Conservation (phyloP, 2,113 vertebrate species). For the Pelusios castaneus region DNA sequence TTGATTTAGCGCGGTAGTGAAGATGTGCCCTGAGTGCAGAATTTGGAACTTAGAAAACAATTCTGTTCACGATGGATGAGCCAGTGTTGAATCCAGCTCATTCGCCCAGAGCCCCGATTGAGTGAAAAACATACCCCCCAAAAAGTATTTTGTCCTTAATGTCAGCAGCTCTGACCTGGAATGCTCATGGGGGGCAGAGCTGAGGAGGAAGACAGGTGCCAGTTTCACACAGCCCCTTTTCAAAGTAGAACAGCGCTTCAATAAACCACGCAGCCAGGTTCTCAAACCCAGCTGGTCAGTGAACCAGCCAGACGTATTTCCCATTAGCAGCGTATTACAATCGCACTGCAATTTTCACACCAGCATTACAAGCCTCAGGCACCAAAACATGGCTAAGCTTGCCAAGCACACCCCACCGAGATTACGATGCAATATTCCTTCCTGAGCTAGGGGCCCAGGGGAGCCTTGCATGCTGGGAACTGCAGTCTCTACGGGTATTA, state of each 20-base stretch:
- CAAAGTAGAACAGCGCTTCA: background rate
- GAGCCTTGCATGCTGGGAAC: background rate
- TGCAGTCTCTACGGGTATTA: background rate
- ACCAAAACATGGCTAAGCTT: background rate
- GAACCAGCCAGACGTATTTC: background rate
- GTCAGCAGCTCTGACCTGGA: background rate
- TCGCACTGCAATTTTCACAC: background rate
- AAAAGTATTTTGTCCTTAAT: background rate
- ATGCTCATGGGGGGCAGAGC: background rate
- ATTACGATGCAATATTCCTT: background rate
- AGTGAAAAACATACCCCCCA: background rate
- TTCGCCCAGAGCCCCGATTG: background rate
- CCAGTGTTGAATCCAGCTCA: background rate
- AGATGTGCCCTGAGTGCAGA: background rate
- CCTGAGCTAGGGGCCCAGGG: background rate
- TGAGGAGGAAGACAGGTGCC: background rate
- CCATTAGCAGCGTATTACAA: background rate
- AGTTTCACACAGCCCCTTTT: background rate
- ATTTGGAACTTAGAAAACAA: background rate
- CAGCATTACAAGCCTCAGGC: background rate
- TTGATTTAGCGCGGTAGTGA: too few relatives aligned
- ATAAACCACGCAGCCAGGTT: background rate
- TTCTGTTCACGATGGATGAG: background rate
- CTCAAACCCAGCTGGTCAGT: background rate
- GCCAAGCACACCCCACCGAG: background rate